Percentiles rank a stretch among this genome's conserved stretches.
Conservation (phyloP, 1,140 invertebrate genomes). For the Macrosteles quadrilineatus region DNA sequence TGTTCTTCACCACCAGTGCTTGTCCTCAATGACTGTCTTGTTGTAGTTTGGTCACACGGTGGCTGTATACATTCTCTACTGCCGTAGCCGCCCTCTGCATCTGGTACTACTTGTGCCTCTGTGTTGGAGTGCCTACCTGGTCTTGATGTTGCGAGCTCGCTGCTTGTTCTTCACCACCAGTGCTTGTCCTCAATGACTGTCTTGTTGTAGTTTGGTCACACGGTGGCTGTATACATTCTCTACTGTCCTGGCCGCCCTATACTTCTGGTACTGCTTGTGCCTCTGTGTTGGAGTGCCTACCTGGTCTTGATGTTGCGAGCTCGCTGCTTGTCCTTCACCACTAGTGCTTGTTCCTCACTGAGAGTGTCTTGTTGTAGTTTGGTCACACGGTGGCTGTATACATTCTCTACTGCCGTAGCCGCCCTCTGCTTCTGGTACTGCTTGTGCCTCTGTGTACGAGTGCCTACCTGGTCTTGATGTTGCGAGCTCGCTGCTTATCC, state of each 20-base stretch:
- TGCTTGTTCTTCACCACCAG: slow-evolving; percentile 66
- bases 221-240: slow-evolving; percentile 75
- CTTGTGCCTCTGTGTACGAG: slow-evolving; percentile 72
- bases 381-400: slow-evolving; percentile 71
- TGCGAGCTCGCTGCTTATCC: slow-evolving; percentile 56
- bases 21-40: too few relatives aligned
- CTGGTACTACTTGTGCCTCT: too few relatives aligned
- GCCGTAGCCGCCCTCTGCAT: too few relatives aligned
- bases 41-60: too few relatives aligned
- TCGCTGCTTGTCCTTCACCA: slow-evolving; percentile 63
- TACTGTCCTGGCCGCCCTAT: slow-evolving; percentile 68
- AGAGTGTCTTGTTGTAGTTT: slow-evolving; percentile 45
- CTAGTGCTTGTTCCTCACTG: slow-evolving; percentile 64
- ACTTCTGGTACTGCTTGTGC: slow-evolving; percentile 70
- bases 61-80: too few relatives aligned
- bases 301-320: slow-evolving; percentile 73
- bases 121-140: too few relatives aligned
- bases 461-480: slow-evolving; percentile 77
- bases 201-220: slow-evolving; percentile 54
- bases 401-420: slow-evolving; percentile 70
- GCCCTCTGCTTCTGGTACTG: slow-evolving; percentile 71
- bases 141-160: slow-evolving; percentile 68
- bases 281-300: slow-evolving; percentile 71
- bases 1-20: slow-evolving; percentile 66
- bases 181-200: slow-evolving; percentile 48